Conservation (phyloP, 2,113 vertebrate genomes). For the Ascaphus truei region DNA sequence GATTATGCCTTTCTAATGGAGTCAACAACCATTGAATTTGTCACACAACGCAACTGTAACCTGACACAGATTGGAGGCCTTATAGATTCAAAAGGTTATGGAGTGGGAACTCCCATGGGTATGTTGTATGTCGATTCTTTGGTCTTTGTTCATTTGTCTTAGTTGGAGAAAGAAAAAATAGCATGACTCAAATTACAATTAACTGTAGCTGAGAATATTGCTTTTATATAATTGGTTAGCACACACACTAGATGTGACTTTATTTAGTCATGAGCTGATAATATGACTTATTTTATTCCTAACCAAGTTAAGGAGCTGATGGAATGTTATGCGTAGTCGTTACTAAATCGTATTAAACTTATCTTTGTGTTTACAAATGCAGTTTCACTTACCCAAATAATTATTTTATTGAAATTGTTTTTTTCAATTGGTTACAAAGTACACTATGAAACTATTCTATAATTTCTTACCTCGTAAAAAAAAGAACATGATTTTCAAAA, state of each 20-base stretch:
- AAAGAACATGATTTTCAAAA: too few species aligned
- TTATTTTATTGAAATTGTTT: too few species aligned
- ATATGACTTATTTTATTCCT: too few species aligned
- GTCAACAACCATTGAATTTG: conserved; percentile 95
- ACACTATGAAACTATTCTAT: too few species aligned
- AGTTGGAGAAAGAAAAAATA: background rate
- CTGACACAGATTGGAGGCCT: conserved; percentile 96
- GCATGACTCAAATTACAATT: background rate
- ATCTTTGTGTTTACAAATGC: too few species aligned
- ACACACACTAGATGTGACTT: background rate
- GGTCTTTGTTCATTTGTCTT: conserved; percentile 45
- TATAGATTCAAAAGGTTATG: conserved; percentile 95
- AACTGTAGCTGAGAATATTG: background rate
- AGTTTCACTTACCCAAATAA: too few species aligned
- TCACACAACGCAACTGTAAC: conserved; percentile 95
- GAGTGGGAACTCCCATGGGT: conserved; percentile 97
- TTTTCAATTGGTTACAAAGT: too few species aligned
- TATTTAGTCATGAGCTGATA: background rate
- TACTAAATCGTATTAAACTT: too few species aligned
- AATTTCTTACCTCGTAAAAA: too few species aligned
- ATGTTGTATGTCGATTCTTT: conserved; percentile 52
- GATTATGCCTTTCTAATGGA: conserved; percentile 98
- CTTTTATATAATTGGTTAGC: background rate
- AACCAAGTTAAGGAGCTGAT: too few species aligned
- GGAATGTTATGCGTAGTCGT: too few species aligned